Percentiles rank a stretch among this genome's conserved stretches.
These are phyloP conservation scores for Sebastes schlegelii DNA, from an alignment of 2,113 vertebrate species.

Conservation along the genomic window DNA sequence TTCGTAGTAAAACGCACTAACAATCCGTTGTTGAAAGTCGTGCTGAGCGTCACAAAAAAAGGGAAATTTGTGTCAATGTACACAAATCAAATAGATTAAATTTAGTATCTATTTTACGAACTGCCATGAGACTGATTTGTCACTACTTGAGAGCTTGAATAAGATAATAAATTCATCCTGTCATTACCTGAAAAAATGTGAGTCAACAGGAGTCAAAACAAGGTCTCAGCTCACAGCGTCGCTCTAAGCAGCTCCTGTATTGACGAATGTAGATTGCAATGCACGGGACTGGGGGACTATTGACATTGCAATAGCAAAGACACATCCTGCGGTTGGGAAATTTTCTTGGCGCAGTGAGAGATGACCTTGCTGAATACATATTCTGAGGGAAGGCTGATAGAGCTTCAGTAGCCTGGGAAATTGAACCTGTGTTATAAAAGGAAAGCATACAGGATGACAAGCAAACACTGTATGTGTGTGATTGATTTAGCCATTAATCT, in stretches of 20 bases:
- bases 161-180: neutral
- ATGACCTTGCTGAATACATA: conserved; percentile 74
- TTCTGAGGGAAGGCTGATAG: conserved; percentile 64
- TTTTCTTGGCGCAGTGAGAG: conserved; percentile 48
- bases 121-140: too few species aligned
- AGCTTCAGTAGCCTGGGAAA: conserved; percentile 74
- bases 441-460: conserved; percentile 66
- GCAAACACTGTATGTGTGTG: conserved; percentile 66
- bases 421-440: conserved; percentile 72
- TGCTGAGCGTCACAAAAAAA: too few species aligned
- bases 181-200: conserved; percentile 27
- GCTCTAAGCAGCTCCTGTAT: conserved; percentile 44
- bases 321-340: conserved; percentile 41
- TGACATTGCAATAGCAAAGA: conserved; percentile 65
- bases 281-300: conserved; percentile 52
- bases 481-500: conserved; percentile 75
- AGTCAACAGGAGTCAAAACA: conserved; percentile 31
- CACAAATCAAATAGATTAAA: too few species aligned
- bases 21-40: too few species aligned
- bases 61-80: too few species aligned
- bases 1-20: too few species aligned
- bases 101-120: too few species aligned
- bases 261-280: conserved; percentile 62
- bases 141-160: neutral
- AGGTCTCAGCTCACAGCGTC: neutral